phyloP scores from a whole-genome alignment of 2,888 invertebrate species.

The Scaptomyza flava region DNA sequence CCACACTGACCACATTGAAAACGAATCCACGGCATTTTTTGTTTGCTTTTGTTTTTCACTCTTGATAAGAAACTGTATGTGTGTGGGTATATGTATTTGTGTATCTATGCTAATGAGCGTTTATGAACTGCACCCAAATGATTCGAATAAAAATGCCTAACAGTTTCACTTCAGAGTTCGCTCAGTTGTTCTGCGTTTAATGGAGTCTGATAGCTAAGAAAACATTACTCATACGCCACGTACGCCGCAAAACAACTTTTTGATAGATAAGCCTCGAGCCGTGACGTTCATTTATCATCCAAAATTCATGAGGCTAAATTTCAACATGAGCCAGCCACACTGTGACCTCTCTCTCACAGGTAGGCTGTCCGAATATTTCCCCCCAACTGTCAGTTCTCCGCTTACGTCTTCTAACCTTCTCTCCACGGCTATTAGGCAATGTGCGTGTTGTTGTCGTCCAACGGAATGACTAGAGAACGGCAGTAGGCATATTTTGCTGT shows the following conservation, averaged over 20 bases:
- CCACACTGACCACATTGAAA: conserved; percentile 38
- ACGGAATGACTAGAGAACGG: conserved; percentile 27
- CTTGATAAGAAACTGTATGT: conserved; percentile 55
- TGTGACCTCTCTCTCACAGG: conserved; percentile 32
- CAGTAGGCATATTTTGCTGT: conserved; percentile 31
- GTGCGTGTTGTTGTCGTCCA: conserved; percentile 51
- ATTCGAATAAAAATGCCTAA: conserved; percentile 13
- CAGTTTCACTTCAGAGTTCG: conserved; percentile 4
- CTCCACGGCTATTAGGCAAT: conserved; percentile 38
- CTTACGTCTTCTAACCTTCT: background rate
- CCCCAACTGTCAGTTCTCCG: background rate
- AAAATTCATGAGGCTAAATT: conserved; percentile 70
- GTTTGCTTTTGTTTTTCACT: conserved; percentile 26
- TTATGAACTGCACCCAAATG: conserved; percentile 40
- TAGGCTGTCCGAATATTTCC: conserved; percentile 15
- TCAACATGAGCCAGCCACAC: conserved; percentile 27
- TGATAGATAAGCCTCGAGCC: conserved; percentile 67
- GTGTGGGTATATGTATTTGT: too few species aligned
- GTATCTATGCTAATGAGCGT: conserved; percentile 44
- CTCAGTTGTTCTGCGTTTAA: conserved; percentile 27
- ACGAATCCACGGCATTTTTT: conserved; percentile 61
- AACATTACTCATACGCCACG: conserved; percentile 72
- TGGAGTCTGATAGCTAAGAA: conserved; percentile 42
- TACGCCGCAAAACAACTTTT: conserved; percentile 55
- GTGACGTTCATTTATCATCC: conserved; percentile 73